Base-by-base conservation (phyloP, 2,888 invertebrate genomes). In the Atrina japonica region DNA sequence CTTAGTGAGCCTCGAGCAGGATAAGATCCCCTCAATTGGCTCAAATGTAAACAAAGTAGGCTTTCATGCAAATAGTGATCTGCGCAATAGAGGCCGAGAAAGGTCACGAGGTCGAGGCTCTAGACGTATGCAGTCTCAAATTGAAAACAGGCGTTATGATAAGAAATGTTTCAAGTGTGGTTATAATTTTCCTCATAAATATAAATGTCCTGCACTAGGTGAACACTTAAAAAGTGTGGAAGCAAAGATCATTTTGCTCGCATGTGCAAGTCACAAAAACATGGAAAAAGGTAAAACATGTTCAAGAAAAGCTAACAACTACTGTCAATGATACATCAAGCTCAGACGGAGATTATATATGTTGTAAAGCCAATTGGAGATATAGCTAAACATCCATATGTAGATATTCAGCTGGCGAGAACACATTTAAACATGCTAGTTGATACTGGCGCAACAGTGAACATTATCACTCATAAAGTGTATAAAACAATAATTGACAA, bases 1-100 rank as follows among this genome's bases (percentile, higher is more conserved):
- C 61, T 30, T 18, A 68, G 18, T 72, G 69, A 43, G 16, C 18
- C 18, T n/a, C 60, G 56, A 35, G 30, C 27, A 56, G 18, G 41
- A 56, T 0, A 55, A 55, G 16, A 5, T 16, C 21, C 23, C 25
- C 23, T 11, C 50, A 50, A 50, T 21, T 21, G 18, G 18, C 47
- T 3, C 14, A 47, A 1, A 23, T 50, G 25, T 23, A n/a, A 50
- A 50, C 23, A 21, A 50, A 50, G 25, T 21, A 5, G 14, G 21
- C n/a, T n/a, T n/a, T 21, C 25, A 21, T 50, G 14, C 50, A 50
- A 29, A 55, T n/a, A 29, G 16, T 2, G 5, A 52, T 9, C 14
- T 16, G 5, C 29, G 18, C 5, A 35, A 30, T 18, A 55, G 9
- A 55, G 9, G 25, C 49, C 21, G 25, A 49, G 21, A 11, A 49